phyloP scores from a whole-genome alignment of 2,797 vertebrate species.

The Botia kubotai region DNA sequence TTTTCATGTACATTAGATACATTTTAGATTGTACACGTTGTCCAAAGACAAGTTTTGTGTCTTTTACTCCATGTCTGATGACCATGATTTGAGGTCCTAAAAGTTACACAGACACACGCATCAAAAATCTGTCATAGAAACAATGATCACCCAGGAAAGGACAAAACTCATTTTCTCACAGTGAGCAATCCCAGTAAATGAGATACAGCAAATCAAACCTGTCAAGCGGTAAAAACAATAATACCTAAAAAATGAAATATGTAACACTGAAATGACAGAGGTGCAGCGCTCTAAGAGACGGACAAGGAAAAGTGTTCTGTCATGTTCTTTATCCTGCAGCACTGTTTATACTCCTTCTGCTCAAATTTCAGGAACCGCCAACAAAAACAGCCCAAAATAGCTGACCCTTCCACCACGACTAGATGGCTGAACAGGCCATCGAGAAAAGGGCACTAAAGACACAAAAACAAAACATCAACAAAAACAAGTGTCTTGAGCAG shows the following conservation, averaged over 20 bases:
- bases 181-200: not conserved
- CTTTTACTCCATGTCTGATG: not conserved
- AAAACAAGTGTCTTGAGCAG: not conserved
- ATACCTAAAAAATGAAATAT: not conserved
- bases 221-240: not conserved
- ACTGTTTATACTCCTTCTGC: slow-evolving; percentile 59
- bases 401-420: not conserved
- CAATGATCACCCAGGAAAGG: not conserved
- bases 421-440: slow-evolving; percentile 4
- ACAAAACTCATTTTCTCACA: not conserved
- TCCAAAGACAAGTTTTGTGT: not conserved
- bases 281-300: slow-evolving; percentile 11
- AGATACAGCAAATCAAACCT: not conserved
- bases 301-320: slow-evolving; percentile 24
- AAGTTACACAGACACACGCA: not conserved
- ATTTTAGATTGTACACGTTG: not conserved
- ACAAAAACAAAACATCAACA: not conserved
- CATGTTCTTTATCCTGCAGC: slow-evolving; percentile 31
- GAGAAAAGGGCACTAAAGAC: slow-evolving; percentile 12
- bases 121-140: not conserved
- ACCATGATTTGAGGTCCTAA: not conserved
- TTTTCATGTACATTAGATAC: not conserved
- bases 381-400: slow-evolving; percentile 53
- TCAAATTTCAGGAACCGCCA: slow-evolving; percentile 55
- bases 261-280: not conserved